Conservation (phyloP, 2,797 vertebrate species). For the Chromobotia macracanthus region DNA sequence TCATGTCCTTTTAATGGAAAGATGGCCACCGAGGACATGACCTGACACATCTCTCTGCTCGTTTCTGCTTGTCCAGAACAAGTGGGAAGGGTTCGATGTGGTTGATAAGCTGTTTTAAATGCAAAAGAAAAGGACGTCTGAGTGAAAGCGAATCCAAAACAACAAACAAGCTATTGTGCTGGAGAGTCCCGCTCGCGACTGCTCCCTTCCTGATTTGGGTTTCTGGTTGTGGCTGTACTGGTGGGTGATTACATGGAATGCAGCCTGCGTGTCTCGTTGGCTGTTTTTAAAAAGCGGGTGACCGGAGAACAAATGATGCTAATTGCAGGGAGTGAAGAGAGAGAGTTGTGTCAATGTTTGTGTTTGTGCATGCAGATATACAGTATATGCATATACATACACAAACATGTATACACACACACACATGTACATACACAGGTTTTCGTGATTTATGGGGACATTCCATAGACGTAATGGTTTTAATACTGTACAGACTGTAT, state of each 20-base stretch:
- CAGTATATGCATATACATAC: no score
- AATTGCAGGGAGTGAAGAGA: conserved; percentile 40
- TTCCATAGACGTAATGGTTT: no score
- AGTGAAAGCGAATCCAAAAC: conserved; percentile 45
- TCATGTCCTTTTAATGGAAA: conserved; percentile 7
- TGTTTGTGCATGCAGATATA: neutral
- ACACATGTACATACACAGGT: no score
- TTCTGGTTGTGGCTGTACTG: conserved; percentile 34
- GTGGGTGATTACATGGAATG: conserved; percentile 59
- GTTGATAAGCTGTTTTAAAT: conserved; percentile 47
- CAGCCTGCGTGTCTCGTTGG: conserved; percentile 45
- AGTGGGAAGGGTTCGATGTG: conserved; percentile 33
- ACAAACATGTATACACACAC: no score
- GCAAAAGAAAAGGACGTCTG: neutral
- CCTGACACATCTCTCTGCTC: conserved; percentile 32
- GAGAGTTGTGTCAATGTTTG: conserved; percentile 12
- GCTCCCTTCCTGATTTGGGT: conserved; percentile 76
- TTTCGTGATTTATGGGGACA: no score
- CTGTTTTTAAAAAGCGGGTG: conserved; percentile 52
- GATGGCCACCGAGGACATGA: conserved; percentile 27
- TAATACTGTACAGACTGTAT: no score
- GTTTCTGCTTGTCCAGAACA: conserved; percentile 41
- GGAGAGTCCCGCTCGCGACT: conserved; percentile 61
- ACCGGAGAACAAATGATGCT: conserved; percentile 48
- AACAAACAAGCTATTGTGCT: conserved; percentile 12